Evolutionary conservation across 2,113 vertebrate genomes (phyloP).

Genomic region (Ammospiza nelsoni): DNA sequence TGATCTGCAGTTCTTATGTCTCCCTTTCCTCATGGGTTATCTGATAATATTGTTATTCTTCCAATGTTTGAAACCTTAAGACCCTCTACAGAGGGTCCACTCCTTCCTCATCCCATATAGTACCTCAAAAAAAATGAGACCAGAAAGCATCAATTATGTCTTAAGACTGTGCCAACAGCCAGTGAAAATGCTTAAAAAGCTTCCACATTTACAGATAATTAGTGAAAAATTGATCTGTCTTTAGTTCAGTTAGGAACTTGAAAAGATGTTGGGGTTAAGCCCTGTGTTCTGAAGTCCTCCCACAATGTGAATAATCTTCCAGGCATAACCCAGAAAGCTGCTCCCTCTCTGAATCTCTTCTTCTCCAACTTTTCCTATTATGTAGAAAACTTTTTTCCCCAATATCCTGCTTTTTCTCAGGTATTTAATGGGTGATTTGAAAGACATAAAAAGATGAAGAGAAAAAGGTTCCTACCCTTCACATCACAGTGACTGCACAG

Average conservation of each 20-base stretch:
- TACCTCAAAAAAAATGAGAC: neutral
- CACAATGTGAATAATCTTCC: neutral
- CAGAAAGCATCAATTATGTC: neutral
- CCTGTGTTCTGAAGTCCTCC: neutral
- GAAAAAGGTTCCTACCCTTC: neutral
- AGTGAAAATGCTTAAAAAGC: neutral
- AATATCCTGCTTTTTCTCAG: neutral
- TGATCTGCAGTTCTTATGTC: neutral
- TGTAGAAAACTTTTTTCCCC: neutral
- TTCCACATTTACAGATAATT: neutral
- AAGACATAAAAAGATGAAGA: slow-evolving; percentile 3
- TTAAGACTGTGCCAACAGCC: neutral
- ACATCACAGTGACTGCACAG: neutral
- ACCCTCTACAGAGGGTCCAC: neutral
- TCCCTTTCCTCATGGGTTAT: neutral
- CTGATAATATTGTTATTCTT: neutral
- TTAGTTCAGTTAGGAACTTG: neutral
- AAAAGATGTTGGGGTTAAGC: neutral
- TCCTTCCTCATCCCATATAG: neutral
- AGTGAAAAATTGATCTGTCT: neutral
- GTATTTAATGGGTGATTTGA: neutral
- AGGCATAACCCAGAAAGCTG: slow-evolving; percentile 4
- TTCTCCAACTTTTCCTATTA: slow-evolving; percentile 8
- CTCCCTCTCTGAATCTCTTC: neutral
- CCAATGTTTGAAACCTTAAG: neutral